Conservation (phyloP, 2,113 vertebrate genomes). For the Poeciliopsis occidentalis region DNA sequence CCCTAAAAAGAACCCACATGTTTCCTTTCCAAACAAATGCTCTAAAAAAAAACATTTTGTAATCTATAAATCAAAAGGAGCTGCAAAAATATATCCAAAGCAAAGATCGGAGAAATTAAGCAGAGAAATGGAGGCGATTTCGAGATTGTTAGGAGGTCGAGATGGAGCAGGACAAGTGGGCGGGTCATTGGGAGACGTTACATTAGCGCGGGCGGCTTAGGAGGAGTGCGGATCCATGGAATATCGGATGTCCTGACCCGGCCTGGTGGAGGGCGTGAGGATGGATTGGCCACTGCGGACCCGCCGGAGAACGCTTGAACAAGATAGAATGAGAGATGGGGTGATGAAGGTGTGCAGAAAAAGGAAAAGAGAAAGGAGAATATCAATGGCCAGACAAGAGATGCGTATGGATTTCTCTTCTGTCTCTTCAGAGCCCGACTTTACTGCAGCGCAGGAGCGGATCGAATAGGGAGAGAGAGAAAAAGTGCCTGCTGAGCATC, state of each 20-base stretch:
- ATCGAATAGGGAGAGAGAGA: slow-evolving; percentile 70
- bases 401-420: slow-evolving; percentile 81
- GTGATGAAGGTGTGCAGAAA: slow-evolving; percentile 69
- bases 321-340: slow-evolving; percentile 58
- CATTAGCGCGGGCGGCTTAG: slow-evolving; percentile 40
- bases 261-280: slow-evolving; percentile 77
- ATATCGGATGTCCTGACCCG: slow-evolving; percentile 82
- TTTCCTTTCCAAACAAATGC: neutral
- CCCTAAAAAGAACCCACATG: neutral
- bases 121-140: slow-evolving; percentile 17
- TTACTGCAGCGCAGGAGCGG: slow-evolving; percentile 71
- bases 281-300: slow-evolving; percentile 81
- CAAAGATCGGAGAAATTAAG: neutral
- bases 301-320: slow-evolving; percentile 57
- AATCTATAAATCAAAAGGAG: too few relatives aligned
- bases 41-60: neutral
- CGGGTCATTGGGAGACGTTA: slow-evolving; percentile 27
- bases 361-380: slow-evolving; percentile 76
- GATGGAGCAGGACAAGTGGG: slow-evolving; percentile 30
- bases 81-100: too few relatives aligned
- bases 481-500: slow-evolving; percentile 75
- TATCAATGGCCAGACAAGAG: slow-evolving; percentile 78
- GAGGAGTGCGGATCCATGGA: slow-evolving; percentile 75
- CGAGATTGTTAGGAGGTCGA: slow-evolving; percentile 46
- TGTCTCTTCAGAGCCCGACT: slow-evolving; percentile 76